Evolutionary conservation across 2,888 invertebrate genomes (phyloP), one percentile per base, ranked within the genome.

Genomic region (Sthenelais limicola): DNA sequence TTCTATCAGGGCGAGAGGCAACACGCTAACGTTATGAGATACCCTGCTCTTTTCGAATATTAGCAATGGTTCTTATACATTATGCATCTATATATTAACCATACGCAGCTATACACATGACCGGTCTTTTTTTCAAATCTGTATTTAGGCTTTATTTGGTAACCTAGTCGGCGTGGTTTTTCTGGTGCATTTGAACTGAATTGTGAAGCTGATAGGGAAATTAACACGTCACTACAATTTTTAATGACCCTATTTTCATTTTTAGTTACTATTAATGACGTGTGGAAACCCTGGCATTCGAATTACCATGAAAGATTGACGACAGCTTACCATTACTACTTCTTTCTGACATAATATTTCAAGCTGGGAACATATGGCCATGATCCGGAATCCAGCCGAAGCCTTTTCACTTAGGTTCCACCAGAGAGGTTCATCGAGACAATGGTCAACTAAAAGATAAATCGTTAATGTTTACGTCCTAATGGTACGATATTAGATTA

Each of bases 271-370:
- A 7, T 49, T 5, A n/a, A 49, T 49, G 9, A 7, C 5, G 24
- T 5, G 49, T 5, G 49, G n/a, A 7, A 24, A 43, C 43, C 9
- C 43, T 9, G 18, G 18, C 9, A 43, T 18, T 12, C 18, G 43
- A 12, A 43, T 43, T 12, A 18, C 43, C 9, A 43, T 9, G 43
- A 43, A 43, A 43, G 9, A 43, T 51, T 21, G 21, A n/a, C 5
- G 9, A 24, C 18, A 28, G 26, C 49, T 68, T n/a, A 68, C 68
- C 49, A 51, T 49, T 9, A 35, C 62, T 3, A 71, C 49, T 38
- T 71, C 71, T 62, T 49, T 71, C 49, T 47, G 26, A 49, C 71
- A 71, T n/a, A 71, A 62, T 21, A 62, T 32, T 24, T 71, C 71
- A 1, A 71, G 32, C 49, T 62, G 62, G 26, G 71, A 47, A 47